phyloP scores from a whole-genome alignment of 2,797 vertebrate species.

The Leptoclinus maculatus region DNA sequence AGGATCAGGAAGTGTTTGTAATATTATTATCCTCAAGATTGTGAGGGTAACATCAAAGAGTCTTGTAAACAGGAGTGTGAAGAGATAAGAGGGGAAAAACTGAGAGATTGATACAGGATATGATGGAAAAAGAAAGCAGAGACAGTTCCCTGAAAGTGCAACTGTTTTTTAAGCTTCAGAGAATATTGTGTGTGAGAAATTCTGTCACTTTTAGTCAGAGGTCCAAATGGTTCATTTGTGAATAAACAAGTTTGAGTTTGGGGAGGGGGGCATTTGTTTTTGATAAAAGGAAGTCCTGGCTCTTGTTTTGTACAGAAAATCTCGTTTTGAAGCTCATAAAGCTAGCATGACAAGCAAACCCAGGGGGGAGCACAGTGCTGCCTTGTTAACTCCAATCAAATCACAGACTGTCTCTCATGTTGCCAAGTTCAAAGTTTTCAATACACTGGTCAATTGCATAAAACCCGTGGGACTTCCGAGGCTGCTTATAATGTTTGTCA shows the following conservation, averaged over 20 bases:
- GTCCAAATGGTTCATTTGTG: conserved; percentile 17
- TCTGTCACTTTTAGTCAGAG: conserved; percentile 1
- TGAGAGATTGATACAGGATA: not conserved
- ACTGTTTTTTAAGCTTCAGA: conserved; percentile 3
- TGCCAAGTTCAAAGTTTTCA: conserved; percentile 39
- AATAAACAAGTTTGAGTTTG: conserved; percentile 5
- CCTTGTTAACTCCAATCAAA: conserved; percentile 49
- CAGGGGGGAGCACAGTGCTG: conserved; percentile 21
- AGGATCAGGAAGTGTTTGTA: not conserved
- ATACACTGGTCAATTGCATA: conserved; percentile 31
- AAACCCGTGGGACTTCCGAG: conserved; percentile 26
- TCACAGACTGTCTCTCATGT: conserved; percentile 35
- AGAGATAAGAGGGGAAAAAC: not conserved
- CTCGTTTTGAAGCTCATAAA: conserved; percentile 34
- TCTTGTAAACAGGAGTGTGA: conserved; percentile 4
- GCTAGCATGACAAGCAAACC: conserved; percentile 23
- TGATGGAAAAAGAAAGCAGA: not conserved
- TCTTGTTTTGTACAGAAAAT: conserved; percentile 21
- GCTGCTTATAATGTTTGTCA: conserved; percentile 33
- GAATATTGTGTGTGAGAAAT: not conserved
- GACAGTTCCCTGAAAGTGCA: not conserved
- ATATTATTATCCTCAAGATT: not conserved
- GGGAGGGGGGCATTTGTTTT: not conserved
- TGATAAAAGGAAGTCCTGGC: not conserved
- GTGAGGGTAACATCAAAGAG: not conserved